Evolutionary conservation across 1,140 invertebrate genomes (phyloP).

Genomic region (Aphelinus certus): DNA sequence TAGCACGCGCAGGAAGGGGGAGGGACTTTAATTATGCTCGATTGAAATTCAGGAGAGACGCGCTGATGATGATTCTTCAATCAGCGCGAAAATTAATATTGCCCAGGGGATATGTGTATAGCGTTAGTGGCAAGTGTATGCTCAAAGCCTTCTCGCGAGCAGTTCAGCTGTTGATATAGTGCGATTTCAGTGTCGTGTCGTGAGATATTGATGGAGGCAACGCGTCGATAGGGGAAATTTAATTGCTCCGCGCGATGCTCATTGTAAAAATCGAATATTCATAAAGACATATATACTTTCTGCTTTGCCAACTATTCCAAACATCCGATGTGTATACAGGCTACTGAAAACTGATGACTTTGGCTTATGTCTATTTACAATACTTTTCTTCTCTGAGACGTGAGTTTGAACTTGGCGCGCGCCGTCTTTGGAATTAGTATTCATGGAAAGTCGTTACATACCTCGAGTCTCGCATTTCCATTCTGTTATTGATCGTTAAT

Average conservation of each 20-base stretch:
- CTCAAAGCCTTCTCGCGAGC: neutral
- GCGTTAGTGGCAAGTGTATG: neutral
- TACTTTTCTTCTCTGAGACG: neutral
- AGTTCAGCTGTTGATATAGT: neutral
- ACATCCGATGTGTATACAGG: conserved; percentile 12
- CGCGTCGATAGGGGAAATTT: neutral
- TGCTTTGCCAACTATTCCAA: conserved; percentile 10
- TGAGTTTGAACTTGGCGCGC: neutral
- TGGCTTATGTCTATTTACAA: conserved; percentile 12
- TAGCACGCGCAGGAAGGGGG: no score
- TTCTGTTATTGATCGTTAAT: neutral
- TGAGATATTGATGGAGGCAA: neutral
- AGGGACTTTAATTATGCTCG: no score
- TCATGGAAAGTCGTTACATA: neutral
- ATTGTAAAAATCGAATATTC: conserved; percentile 19
- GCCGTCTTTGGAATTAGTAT: neutral
- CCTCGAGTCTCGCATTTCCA: conserved; percentile 1
- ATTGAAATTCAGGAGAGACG: no score
- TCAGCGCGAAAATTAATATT: neutral
- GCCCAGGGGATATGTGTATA: neutral
- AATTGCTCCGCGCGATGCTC: neutral
- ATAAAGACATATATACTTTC: no score
- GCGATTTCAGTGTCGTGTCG: no score
- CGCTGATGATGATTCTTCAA: no score
- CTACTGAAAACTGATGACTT: conserved; percentile 18